phyloP scores from a whole-genome alignment of 2,888 invertebrate species.

The Megalurothrips usitatus region DNA sequence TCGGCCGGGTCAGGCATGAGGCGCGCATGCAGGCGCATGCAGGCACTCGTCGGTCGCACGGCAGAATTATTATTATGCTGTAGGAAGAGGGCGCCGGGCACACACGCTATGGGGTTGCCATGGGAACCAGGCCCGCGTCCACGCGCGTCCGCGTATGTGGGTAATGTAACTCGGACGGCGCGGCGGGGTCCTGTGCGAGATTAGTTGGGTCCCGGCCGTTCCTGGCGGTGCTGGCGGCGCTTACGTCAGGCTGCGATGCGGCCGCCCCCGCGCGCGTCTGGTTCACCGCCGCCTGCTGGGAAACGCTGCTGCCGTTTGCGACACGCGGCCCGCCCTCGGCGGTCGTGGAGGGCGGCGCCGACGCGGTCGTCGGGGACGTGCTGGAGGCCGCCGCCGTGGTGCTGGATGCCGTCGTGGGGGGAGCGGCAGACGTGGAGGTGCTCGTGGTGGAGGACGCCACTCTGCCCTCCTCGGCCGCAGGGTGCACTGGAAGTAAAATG shows the following conservation, averaged over 20 bases:
- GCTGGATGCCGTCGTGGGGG: neutral
- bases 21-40: too few species aligned
- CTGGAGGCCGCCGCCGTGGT: neutral
- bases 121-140: neutral
- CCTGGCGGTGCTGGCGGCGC: too few species aligned
- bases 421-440: neutral
- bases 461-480: neutral
- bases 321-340: neutral
- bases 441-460: neutral
- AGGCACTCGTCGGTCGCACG: too few species aligned
- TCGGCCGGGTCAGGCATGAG: too few species aligned
- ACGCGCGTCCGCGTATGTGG: neutral
- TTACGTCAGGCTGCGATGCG: neutral
- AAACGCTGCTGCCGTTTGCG: neutral
- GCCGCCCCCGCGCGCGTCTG: neutral
- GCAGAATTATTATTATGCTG: neutral
- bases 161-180: neutral
- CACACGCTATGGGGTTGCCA: neutral
- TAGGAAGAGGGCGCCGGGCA: neutral
- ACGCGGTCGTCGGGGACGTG: neutral
- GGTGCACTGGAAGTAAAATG: too few species aligned
- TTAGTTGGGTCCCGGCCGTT: too few species aligned
- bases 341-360: neutral
- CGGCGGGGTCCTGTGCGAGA: too few species aligned
- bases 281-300: slow-evolving; percentile 3